Percentiles rank a stretch among this genome's conserved stretches.
Evolutionary conservation across 2,888 invertebrate genomes (phyloP).

Genomic region (Hirtodrosophila cameraria): DNA sequence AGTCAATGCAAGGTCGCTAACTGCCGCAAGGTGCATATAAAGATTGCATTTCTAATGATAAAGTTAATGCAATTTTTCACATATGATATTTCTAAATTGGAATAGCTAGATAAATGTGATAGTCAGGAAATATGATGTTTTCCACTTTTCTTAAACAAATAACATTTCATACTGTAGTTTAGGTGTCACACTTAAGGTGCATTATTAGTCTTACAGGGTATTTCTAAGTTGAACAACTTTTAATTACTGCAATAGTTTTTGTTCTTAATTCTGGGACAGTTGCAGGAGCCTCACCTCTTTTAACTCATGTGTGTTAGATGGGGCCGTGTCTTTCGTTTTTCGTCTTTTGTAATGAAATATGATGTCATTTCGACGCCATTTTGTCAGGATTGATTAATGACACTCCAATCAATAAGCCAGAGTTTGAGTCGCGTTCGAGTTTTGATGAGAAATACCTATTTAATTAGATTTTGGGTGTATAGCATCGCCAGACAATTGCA

Average conservation of each 20-base stretch:
- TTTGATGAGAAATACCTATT: conserved; percentile 31
- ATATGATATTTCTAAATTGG: too few species aligned
- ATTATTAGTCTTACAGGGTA: conserved; percentile 27
- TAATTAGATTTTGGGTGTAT: conserved; percentile 42
- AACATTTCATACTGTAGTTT: too few species aligned
- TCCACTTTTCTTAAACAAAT: too few species aligned
- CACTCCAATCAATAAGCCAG: conserved; percentile 35
- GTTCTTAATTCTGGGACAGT: conserved; percentile 27
- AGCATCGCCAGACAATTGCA: conserved; percentile 24
- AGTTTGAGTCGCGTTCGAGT: conserved; percentile 5
- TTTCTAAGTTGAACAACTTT: conserved; percentile 9
- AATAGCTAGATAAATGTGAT: too few species aligned
- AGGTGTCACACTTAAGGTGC: too few species aligned
- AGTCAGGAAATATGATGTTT: too few species aligned
- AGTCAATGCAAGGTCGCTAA: neutral
- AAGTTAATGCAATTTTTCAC: too few species aligned
- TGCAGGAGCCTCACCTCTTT: conserved; percentile 59
- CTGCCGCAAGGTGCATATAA: neutral
- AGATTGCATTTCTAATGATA: too few species aligned
- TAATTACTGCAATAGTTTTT: conserved; percentile 21
- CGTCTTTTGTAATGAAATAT: conserved; percentile 37
- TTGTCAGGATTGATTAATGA: conserved; percentile 74
- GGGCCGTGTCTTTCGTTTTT: conserved; percentile 41
- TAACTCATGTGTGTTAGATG: conserved; percentile 13
- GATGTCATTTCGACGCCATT: conserved; percentile 73